Evolutionary conservation across 2,113 vertebrate species (phyloP).

Genomic region (Tragelaphus buxtoni): DNA sequence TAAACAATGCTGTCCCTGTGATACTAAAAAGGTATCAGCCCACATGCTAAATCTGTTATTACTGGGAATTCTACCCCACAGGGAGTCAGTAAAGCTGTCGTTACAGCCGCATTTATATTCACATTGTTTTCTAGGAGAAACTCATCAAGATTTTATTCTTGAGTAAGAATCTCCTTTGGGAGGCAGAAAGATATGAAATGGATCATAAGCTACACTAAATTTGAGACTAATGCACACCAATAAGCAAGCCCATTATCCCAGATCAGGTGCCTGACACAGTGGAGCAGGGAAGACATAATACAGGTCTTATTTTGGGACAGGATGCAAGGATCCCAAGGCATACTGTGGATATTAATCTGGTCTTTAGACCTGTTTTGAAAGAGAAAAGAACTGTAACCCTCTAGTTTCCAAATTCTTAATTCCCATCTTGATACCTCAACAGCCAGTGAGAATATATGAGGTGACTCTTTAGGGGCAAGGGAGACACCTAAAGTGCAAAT

Average conservation of each 20-base stretch:
- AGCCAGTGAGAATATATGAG: background rate
- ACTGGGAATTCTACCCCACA: slow-evolving; percentile 80
- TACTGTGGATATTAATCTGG: background rate
- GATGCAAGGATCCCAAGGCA: slow-evolving; percentile 20
- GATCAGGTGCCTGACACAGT: slow-evolving; percentile 29
- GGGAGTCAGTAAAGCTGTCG: slow-evolving; percentile 78
- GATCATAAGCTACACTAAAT: slow-evolving; percentile 35
- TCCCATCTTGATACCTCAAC: background rate
- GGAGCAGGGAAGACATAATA: slow-evolving; percentile 39
- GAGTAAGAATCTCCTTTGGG: slow-evolving; percentile 53
- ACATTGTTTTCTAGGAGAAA: slow-evolving; percentile 78
- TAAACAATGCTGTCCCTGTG: slow-evolving; percentile 86
- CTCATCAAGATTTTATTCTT: slow-evolving; percentile 66
- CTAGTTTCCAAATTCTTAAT: slow-evolving; percentile 9
- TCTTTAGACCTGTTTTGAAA: slow-evolving; percentile 9
- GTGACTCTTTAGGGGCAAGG: background rate
- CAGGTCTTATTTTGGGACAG: slow-evolving; percentile 37
- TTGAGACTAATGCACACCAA: slow-evolving; percentile 35
- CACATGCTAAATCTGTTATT: slow-evolving; percentile 90
- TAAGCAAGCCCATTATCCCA: slow-evolving; percentile 26
- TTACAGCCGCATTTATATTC: slow-evolving; percentile 66
- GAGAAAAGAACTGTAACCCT: background rate
- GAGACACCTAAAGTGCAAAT: background rate
- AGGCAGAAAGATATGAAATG: slow-evolving; percentile 52
- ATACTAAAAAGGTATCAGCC: slow-evolving; percentile 73